A percentile compares a stretch with the other conserved stretches of the same genome.
These are phyloP conservation scores for Cecidostiba fungosa DNA, from an alignment of 2,888 invertebrate genomes.

Conservation along the genomic window DNA sequence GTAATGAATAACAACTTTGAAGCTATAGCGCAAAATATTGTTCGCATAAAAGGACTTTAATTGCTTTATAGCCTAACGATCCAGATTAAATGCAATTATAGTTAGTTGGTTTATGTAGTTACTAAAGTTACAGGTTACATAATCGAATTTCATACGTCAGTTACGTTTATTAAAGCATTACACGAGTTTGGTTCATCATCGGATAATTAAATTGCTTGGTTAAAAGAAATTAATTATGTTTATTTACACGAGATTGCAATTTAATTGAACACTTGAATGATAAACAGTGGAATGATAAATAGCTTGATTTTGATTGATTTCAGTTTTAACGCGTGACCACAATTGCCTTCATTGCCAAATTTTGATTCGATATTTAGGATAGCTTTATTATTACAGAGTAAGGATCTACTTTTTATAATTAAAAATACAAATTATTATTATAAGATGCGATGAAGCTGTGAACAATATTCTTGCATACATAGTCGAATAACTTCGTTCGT, in stretches of 20 bases:
- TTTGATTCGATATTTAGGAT: background rate
- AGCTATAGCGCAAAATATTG: background rate
- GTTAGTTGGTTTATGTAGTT: background rate
- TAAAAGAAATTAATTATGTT: background rate
- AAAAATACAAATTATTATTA: background rate
- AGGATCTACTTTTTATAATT: background rate
- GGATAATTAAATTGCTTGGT: background rate
- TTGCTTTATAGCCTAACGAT: background rate
- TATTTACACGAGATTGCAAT: background rate
- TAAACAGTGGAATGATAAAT: background rate
- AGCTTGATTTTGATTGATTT: background rate
- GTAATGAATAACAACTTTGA: background rate
- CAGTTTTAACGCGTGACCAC: background rate
- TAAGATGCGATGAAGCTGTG: background rate
- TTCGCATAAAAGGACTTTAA: background rate
- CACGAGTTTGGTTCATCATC: conserved; percentile 4
- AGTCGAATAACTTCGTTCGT: background rate
- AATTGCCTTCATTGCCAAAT: background rate
- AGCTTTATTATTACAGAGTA: background rate
- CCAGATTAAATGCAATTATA: background rate
- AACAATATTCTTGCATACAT: background rate
- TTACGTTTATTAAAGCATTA: background rate
- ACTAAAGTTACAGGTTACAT: background rate
- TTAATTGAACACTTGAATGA: background rate
- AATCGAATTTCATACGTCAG: conserved; percentile 19